Base-by-base conservation (phyloP, 2,113 vertebrate species). In the Tapirus terrestris region DNA sequence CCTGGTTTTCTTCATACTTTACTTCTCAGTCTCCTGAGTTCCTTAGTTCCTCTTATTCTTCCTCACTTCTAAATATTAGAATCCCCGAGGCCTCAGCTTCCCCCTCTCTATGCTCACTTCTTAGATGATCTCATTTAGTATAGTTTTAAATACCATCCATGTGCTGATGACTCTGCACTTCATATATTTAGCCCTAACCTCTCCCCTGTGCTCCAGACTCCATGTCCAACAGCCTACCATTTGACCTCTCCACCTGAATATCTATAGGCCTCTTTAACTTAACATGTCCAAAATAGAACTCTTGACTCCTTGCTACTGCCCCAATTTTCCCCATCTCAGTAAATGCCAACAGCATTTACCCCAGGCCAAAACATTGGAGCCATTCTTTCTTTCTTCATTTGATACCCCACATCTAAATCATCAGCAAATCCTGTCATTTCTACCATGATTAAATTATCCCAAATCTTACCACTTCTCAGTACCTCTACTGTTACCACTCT, bases 41-140 rank as follows among this genome's bases (percentile, higher is more conserved):
- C n/a, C 48, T 21, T 88, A 60, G 36, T 88, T 88, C 53, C 27
- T 45, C 31, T 88, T 60, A 45, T 45, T 25, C 31, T 27, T 73
- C 39, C 39, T 89, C n/a, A n/a, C n/a, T n/a, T n/a, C 53, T 87
- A 87, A 70, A 87, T 56, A 88, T 58, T 73, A 88, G 36, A 88
- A 58, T 60, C 25, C 23, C n/a, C 16, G 17, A 45, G 60, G 39
- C 72, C 72, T 76, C 56, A 89, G 23, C 76, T 76, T 45, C 56
- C 23, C 39, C 9, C 8, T 61, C 39, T 53, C 25, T 89, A 25
- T 60, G 39, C 29, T 85, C 20, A 51, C 4, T 75, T 39, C 23
- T 75, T 23, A 61, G 53, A 33, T 76, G 31, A 63, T 76, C 31
- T 75, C 56, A 25, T 61, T 89, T 75, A 61, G 56, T 58, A 27